phyloP scores from a whole-genome alignment of 2,888 invertebrate genomes.

The Thymelicus lineola region DNA sequence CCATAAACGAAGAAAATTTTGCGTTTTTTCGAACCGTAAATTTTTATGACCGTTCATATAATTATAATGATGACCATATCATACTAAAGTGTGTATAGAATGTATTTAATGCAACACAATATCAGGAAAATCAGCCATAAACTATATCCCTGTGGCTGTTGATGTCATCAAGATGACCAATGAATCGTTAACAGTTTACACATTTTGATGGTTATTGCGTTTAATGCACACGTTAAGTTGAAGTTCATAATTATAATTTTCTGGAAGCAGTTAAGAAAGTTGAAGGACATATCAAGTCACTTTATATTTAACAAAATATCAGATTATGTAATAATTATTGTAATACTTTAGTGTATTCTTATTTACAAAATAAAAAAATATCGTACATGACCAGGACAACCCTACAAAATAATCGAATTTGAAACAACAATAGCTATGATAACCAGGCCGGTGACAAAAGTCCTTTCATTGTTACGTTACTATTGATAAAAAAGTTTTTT shows the following conservation, averaged over 20 bases:
- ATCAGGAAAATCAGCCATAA: slow-evolving; percentile 25
- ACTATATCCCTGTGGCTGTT: background rate
- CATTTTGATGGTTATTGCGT: slow-evolving; percentile 12
- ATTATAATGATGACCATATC: slow-evolving; percentile 40
- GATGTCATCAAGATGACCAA: slow-evolving; percentile 17
- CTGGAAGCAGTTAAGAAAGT: background rate
- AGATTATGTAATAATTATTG: background rate
- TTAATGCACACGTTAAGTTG: slow-evolving; percentile 1
- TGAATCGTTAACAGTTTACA: slow-evolving; percentile 15
- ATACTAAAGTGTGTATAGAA: slow-evolving; percentile 37
- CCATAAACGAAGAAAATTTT: slow-evolving; percentile 26
- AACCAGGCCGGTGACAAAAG: slow-evolving; percentile 71
- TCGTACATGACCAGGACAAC: slow-evolving; percentile 54
- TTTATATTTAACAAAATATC: slow-evolving; percentile 5
- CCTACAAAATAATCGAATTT: slow-evolving; percentile 75
- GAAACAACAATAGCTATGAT: slow-evolving; percentile 77
- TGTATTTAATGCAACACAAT: slow-evolving; percentile 30
- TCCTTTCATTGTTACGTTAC: slow-evolving; percentile 66
- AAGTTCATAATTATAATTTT: no score
- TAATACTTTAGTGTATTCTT: no score
- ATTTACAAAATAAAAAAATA: slow-evolving; percentile 1
- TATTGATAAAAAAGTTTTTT: slow-evolving; percentile 48
- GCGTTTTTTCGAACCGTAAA: slow-evolving; percentile 42
- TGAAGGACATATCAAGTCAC: slow-evolving; percentile 5
- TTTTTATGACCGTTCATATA: slow-evolving; percentile 41